Conservation (phyloP, 2,888 invertebrate genomes). For the Agriopis marginaria region DNA sequence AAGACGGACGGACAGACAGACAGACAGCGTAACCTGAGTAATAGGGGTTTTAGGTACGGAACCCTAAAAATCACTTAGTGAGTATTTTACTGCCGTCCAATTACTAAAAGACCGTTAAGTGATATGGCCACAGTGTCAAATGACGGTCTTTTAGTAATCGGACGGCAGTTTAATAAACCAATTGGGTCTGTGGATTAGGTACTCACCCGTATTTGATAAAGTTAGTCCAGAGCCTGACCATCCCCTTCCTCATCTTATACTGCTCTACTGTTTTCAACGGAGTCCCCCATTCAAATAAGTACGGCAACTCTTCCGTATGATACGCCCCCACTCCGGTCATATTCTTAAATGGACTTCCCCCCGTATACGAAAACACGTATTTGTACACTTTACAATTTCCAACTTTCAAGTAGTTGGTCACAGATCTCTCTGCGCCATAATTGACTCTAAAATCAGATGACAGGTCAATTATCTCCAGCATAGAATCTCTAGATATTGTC, state of each 20-base stretch:
- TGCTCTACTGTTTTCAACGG: slow-evolving; percentile 51
- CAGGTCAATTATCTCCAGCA: slow-evolving; percentile 55
- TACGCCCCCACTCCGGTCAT: slow-evolving; percentile 55
- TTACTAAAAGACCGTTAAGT: too few relatives aligned
- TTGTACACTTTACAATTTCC: slow-evolving; percentile 53
- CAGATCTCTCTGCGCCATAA: slow-evolving; percentile 57
- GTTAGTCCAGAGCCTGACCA: slow-evolving; percentile 63
- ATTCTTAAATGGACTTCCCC: slow-evolving; percentile 52
- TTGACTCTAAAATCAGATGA: slow-evolving; percentile 54
- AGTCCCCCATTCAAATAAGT: slow-evolving; percentile 49
- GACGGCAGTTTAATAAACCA: too few relatives aligned
- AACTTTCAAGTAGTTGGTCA: slow-evolving; percentile 54
- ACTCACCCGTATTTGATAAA: slow-evolving; percentile 66
- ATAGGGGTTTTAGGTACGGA: too few relatives aligned
- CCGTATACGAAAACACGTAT: slow-evolving; percentile 59
- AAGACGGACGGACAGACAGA: too few relatives aligned
- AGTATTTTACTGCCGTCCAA: too few relatives aligned
- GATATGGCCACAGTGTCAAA: too few relatives aligned
- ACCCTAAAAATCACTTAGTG: too few relatives aligned
- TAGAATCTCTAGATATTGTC: slow-evolving; percentile 49
- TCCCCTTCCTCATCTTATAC: slow-evolving; percentile 53
- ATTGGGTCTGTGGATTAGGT: neutral
- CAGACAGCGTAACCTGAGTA: too few relatives aligned
- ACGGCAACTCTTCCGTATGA: slow-evolving; percentile 59
- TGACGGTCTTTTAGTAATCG: too few relatives aligned